Conservation (phyloP, 1,140 invertebrate species). For the Carposina sasakii region DNA sequence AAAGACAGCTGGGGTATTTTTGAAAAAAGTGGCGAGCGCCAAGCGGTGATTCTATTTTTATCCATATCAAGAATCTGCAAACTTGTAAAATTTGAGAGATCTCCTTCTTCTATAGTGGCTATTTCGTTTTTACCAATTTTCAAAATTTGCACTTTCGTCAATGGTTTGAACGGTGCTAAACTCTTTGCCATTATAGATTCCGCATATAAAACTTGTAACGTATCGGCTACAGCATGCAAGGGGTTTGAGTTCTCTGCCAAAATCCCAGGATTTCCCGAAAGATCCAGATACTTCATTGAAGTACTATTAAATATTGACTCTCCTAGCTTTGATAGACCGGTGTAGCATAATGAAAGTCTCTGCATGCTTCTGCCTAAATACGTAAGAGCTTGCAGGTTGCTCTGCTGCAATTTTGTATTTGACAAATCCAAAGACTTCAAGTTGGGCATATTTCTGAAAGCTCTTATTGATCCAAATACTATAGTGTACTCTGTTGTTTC, state of each 20-base stretch:
- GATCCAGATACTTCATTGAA: slow-evolving; percentile 62
- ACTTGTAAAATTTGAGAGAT: slow-evolving; percentile 40
- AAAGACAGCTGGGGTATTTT: slow-evolving; percentile 52
- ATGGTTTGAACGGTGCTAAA: slow-evolving; percentile 43
- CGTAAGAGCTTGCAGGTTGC: slow-evolving; percentile 48
- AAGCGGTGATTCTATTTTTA: slow-evolving; percentile 67
- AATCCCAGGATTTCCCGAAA: slow-evolving; percentile 65
- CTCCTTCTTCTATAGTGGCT: slow-evolving; percentile 23
- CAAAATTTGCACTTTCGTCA: slow-evolving; percentile 59
- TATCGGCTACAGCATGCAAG: slow-evolving; percentile 53
- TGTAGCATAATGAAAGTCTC: slow-evolving; percentile 71
- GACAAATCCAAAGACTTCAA: slow-evolving; percentile 71
- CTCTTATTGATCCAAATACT: slow-evolving; percentile 28
- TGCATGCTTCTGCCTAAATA: slow-evolving; percentile 49
- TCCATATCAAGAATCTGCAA: slow-evolving; percentile 68
- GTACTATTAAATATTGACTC: slow-evolving; percentile 55
- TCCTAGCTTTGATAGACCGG: slow-evolving; percentile 45
- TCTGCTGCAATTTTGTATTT: slow-evolving; percentile 53
- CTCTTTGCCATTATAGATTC: slow-evolving; percentile 49
- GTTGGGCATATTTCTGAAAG: slow-evolving; percentile 48
- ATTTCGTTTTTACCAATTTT: slow-evolving; percentile 67
- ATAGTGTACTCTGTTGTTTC: slow-evolving; percentile 8
- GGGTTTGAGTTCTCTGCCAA: slow-evolving; percentile 18
- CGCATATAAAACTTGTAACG: slow-evolving; percentile 65
- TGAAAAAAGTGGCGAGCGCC: slow-evolving; percentile 57